Conservation (phyloP, 2,888 invertebrate genomes). For the Agrochola macilenta region DNA sequence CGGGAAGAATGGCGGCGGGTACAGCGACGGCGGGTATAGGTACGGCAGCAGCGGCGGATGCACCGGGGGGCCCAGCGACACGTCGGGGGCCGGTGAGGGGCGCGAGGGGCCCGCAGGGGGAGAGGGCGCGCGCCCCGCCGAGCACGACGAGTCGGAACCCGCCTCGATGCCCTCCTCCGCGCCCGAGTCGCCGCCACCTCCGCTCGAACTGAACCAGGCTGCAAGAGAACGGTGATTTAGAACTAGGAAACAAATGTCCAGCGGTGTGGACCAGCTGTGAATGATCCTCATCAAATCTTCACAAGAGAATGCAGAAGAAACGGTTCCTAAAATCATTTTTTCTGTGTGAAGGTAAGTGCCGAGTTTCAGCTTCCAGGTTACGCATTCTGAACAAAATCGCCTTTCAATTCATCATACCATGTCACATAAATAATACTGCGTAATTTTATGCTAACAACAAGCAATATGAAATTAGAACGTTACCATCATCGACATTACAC, state of each 20-base stretch:
- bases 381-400: background rate
- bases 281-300: background rate
- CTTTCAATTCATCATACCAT: slow-evolving; percentile 14
- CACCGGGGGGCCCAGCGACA: slow-evolving; percentile 97
- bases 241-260: background rate
- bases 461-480: slow-evolving; percentile 26
- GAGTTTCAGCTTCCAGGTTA: background rate
- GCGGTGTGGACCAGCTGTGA: background rate
- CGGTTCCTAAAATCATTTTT: background rate
- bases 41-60: slow-evolving; percentile 98
- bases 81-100: slow-evolving; percentile 96
- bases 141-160: slow-evolving; percentile 94
- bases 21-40: slow-evolving; percentile 97
- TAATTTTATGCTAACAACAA: slow-evolving; percentile 46
- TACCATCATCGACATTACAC: slow-evolving; percentile 32
- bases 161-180: slow-evolving; percentile 92
- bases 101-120: slow-evolving; percentile 91
- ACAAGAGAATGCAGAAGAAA: background rate
- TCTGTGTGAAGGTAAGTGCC: background rate
- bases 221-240: slow-evolving; percentile 65
- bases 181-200: slow-evolving; percentile 90
- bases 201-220: slow-evolving; percentile 92
- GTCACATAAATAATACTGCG: slow-evolving; percentile 13
- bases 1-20: slow-evolving; percentile 94
- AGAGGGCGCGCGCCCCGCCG: slow-evolving; percentile 91